Conservation (phyloP, 2,113 vertebrate species). For the Rhinolophus sinicus region DNA sequence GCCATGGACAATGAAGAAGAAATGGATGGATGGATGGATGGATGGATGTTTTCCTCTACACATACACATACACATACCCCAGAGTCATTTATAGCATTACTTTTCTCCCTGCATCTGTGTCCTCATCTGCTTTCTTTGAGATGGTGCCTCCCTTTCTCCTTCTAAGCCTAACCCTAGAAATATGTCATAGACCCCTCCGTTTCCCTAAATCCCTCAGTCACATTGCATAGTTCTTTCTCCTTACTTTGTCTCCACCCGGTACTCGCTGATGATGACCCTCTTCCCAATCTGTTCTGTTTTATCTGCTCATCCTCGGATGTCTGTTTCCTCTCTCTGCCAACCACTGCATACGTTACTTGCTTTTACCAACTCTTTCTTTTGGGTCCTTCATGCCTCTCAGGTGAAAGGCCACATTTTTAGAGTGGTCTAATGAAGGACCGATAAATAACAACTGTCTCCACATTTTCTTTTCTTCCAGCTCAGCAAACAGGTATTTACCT, state of each 20-base stretch:
- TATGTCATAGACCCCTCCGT: not conserved
- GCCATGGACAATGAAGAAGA: not conserved
- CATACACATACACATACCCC: not conserved
- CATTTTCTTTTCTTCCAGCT: not conserved
- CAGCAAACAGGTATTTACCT: constrained; percentile 6
- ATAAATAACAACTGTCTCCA: not conserved
- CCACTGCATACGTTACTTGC: not conserved
- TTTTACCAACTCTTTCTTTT: not conserved
- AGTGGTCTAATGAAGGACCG: not conserved
- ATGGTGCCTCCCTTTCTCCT: not conserved
- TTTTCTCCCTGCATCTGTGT: not conserved
- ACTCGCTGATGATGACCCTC: not conserved
- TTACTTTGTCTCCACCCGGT: not conserved
- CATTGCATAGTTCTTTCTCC: not conserved
- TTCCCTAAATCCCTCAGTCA: not conserved
- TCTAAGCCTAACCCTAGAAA: not conserved
- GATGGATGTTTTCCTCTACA: not conserved
- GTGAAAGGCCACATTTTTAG: not conserved
- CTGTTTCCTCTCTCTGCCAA: not conserved
- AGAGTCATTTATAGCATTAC: not conserved
- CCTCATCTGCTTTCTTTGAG: not conserved
- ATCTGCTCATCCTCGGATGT: not conserved
- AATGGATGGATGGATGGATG: not conserved
- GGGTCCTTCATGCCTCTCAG: not conserved
- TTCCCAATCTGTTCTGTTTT: not conserved